Conservation (phyloP, 2,797 vertebrate species). For the Pseudochaenichthys georgianus region DNA sequence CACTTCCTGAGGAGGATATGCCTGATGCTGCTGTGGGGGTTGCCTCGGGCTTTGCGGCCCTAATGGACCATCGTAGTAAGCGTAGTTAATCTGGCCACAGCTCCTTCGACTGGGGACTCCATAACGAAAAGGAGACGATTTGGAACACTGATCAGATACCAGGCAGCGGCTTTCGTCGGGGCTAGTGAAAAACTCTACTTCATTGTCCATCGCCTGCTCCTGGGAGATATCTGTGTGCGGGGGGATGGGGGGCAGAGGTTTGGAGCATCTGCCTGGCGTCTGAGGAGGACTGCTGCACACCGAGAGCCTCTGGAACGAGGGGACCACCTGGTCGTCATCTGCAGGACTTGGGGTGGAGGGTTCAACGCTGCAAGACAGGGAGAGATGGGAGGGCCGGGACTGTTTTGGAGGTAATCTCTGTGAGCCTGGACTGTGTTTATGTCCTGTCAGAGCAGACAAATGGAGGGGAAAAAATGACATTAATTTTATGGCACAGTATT, state of each 20-base stretch:
- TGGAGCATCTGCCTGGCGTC: constrained; percentile 86
- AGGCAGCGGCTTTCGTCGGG: constrained; percentile 86
- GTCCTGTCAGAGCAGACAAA: constrained; percentile 75
- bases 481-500: neutral
- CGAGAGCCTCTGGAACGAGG: constrained; percentile 88
- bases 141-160: constrained; percentile 76
- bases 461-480: neutral
- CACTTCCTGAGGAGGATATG: too few species aligned
- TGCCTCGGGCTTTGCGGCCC: constrained; percentile 61
- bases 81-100: constrained; percentile 94
- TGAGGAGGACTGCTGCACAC: constrained; percentile 86
- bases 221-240: constrained; percentile 76
- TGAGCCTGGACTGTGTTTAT: constrained; percentile 79
- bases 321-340: constrained; percentile 86
- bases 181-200: constrained; percentile 92
- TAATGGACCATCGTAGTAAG: constrained; percentile 90
- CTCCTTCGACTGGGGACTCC: constrained; percentile 85
- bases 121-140: constrained; percentile 83
- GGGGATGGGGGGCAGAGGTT: constrained; percentile 92
- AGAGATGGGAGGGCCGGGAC: constrained; percentile 80
- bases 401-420: constrained; percentile 85
- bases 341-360: constrained; percentile 72
- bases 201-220: constrained; percentile 90
- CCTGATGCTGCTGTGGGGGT: constrained; percentile 49
- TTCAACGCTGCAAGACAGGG: constrained; percentile 77